Percentiles rank a stretch among this genome's conserved stretches.
phyloP scores from a whole-genome alignment of 2,113 vertebrate genomes.

The Paradisaea rubra region DNA sequence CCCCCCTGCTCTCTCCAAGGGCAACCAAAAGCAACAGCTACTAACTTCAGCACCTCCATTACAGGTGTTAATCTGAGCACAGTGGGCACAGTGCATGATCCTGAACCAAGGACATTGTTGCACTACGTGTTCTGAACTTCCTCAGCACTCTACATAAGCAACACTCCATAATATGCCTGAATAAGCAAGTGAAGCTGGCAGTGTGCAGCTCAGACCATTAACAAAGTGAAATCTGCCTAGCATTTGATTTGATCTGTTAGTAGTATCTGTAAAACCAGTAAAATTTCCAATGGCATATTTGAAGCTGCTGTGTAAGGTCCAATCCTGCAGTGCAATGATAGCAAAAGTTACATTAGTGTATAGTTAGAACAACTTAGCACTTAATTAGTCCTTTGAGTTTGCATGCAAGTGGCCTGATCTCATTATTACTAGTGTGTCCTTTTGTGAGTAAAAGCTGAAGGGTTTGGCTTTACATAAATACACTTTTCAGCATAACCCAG shows the following conservation, averaged over 20 bases:
- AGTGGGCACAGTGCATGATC: background rate
- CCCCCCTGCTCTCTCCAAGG: background rate
- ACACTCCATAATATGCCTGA: background rate
- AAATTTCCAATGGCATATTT: background rate
- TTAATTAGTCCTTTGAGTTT: background rate
- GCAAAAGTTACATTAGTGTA: background rate
- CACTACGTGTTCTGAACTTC: background rate
- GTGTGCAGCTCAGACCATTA: background rate
- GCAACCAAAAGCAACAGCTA: background rate
- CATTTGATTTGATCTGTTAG: background rate
- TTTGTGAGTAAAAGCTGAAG: background rate
- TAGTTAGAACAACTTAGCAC: background rate
- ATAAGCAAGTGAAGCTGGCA: background rate
- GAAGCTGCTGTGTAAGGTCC: background rate
- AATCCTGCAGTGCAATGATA: background rate
- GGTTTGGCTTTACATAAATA: background rate
- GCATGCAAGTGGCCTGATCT: background rate
- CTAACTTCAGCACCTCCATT: background rate
- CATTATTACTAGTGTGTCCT: background rate
- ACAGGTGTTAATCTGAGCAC: fast-evolving
- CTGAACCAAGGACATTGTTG: background rate
- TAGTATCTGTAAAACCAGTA: background rate
- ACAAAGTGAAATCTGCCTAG: background rate
- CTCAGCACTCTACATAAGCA: background rate
- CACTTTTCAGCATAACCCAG: background rate